phyloP scores from a whole-genome alignment of 92 coral and sea anemone genomes.

The Metridium senile region DNA sequence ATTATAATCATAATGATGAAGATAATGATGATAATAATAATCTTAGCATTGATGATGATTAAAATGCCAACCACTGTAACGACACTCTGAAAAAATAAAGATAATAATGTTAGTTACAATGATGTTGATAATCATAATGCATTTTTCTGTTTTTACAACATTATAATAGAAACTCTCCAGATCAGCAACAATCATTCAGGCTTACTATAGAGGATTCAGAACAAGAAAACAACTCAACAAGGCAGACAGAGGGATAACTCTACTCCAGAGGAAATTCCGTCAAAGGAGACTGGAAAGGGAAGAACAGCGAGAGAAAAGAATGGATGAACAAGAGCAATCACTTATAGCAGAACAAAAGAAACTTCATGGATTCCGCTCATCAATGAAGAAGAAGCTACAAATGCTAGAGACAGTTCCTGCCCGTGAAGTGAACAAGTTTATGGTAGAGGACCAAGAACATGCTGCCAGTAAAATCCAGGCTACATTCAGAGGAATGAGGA shows the following conservation, averaged over 20 bases:
- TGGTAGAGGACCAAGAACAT: conserved; percentile 76
- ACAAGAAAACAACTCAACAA: conserved; percentile 61
- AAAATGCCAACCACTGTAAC: too few relatives aligned
- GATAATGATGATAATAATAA: too few relatives aligned
- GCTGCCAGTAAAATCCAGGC: conserved; percentile 98
- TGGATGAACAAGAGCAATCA: conserved; percentile 52
- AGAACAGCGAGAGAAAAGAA: conserved; percentile 49
- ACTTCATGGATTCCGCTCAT: conserved; percentile 76
- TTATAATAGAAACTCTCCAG: conserved; percentile 64
- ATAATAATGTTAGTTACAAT: too few relatives aligned
- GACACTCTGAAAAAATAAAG: too few relatives aligned
- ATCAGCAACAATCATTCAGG: conserved; percentile 90
- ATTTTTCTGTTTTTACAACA: too few relatives aligned
- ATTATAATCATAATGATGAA: too few relatives aligned
- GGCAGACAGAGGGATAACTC: conserved; percentile 69
- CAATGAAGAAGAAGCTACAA: conserved; percentile 84
- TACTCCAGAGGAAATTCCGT: conserved; percentile 82
- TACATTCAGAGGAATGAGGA: conserved; percentile 80
- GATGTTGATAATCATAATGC: too few relatives aligned
- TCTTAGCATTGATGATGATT: too few relatives aligned
- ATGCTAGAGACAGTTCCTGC: conserved; percentile 91
- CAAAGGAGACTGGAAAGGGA: conserved; percentile 58
- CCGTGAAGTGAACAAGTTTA: conserved; percentile 79
- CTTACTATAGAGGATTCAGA: conserved; percentile 80
- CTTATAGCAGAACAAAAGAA: conserved; percentile 67